Conservation (phyloP, 2,888 invertebrate species). For the Thecophora atra region DNA sequence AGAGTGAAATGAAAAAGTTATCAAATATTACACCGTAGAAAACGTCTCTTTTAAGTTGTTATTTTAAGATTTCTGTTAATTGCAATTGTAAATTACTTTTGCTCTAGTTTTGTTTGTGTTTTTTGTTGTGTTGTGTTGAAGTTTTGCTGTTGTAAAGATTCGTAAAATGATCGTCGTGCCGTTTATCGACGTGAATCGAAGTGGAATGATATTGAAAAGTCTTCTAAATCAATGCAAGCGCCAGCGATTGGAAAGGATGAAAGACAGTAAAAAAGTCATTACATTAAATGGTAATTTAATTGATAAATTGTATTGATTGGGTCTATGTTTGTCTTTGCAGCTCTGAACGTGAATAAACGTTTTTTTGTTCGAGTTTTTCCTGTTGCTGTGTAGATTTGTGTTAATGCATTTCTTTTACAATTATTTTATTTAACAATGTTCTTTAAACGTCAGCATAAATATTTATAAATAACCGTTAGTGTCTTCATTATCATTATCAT, state of each 20-base stretch:
- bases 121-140: not conserved
- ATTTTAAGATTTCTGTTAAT: not conserved
- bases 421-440: conserved; percentile 37
- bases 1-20: too few relatives aligned
- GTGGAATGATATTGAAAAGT: too few relatives aligned
- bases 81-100: not conserved
- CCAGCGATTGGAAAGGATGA: not conserved
- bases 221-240: too few relatives aligned
- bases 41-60: not conserved
- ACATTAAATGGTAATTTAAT: conserved; percentile 1
- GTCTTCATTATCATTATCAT: not conserved
- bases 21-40: conserved; percentile 24
- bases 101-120: conserved; percentile 12
- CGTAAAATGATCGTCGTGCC: too few relatives aligned
- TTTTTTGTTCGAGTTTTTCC: too few relatives aligned
- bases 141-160: too few relatives aligned
- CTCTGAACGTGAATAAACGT: too few relatives aligned
- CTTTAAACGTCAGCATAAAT: conserved; percentile 14
- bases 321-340: too few relatives aligned
- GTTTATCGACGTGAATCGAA: too few relatives aligned
- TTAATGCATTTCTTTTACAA: not conserved
- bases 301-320: not conserved
- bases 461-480: conserved; percentile 11
- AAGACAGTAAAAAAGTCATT: not conserved
- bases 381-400: conserved; percentile 16